phyloP scores from a whole-genome alignment of 2,113 vertebrate genomes.

The Erpornis zantholeuca region DNA sequence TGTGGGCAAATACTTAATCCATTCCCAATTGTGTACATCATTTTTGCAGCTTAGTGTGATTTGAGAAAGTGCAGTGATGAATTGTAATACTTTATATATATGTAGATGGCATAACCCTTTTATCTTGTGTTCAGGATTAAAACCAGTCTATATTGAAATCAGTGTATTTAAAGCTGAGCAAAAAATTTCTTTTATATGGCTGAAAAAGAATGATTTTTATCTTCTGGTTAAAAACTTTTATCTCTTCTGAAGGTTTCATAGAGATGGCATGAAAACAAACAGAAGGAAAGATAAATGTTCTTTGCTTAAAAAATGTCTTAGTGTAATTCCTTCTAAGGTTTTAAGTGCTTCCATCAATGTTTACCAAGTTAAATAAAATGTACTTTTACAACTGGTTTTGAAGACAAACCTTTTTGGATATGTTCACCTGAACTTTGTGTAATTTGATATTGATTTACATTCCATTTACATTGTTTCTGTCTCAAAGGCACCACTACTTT shows the following conservation, averaged over 20 bases:
- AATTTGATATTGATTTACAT: neutral
- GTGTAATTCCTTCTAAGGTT: neutral
- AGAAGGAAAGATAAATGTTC: neutral
- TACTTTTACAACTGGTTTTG: neutral
- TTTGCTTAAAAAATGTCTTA: neutral
- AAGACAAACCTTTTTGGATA: neutral
- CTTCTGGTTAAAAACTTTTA: neutral
- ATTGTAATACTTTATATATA: neutral
- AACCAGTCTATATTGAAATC: neutral
- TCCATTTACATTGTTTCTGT: neutral
- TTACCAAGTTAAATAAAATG: neutral
- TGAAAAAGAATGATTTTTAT: neutral
- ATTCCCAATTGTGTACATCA: fast-evolving
- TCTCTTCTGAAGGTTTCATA: neutral
- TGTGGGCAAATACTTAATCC: neutral
- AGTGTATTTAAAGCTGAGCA: neutral
- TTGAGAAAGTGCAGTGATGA: neutral
- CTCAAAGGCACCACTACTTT: neutral
- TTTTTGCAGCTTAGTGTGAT: neutral
- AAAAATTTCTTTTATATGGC: neutral
- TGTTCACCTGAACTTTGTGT: neutral
- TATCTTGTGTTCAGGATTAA: neutral
- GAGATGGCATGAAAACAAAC: neutral
- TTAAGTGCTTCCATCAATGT: neutral
- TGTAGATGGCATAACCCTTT: neutral